These are phyloP conservation scores for Watsonalla cultraria DNA, from an alignment of 2,888 invertebrate species.

Conservation along the genomic window DNA sequence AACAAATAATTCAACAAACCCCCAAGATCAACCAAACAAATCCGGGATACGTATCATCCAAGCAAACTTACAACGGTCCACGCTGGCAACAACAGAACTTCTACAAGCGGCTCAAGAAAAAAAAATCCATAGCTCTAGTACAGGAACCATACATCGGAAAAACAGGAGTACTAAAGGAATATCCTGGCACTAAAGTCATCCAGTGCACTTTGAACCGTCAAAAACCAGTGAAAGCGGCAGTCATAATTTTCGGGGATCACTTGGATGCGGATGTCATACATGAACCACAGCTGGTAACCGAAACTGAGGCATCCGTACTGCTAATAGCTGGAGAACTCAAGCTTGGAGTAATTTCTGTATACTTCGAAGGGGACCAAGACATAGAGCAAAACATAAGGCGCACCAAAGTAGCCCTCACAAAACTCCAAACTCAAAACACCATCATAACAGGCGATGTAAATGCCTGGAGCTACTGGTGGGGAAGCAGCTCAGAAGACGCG, in stretches of 20 bases:
- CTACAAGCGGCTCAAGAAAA: slow-evolving; percentile 10
- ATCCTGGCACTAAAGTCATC: slow-evolving; percentile 14
- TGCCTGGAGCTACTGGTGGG: background rate
- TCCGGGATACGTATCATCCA: slow-evolving; percentile 4
- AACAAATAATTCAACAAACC: slow-evolving; percentile 14
- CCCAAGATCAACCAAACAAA: background rate
- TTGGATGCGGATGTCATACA: slow-evolving; percentile 14
- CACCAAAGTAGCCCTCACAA: background rate
- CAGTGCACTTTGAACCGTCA: slow-evolving; percentile 19
- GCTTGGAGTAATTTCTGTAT: slow-evolving; percentile 16
- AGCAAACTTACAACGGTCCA: too few relatives aligned
- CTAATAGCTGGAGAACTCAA: slow-evolving; percentile 5
- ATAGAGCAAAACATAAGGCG: slow-evolving; percentile 8
- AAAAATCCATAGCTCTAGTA: slow-evolving; percentile 11
- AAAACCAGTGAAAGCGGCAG: slow-evolving; percentile 21
- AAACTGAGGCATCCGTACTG: slow-evolving; percentile 15
- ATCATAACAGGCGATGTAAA: slow-evolving; percentile 2
- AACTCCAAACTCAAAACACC: background rate
- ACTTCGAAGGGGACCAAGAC: slow-evolving; percentile 15
- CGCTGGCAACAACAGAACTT: slow-evolving; percentile 16
- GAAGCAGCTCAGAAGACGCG: background rate
- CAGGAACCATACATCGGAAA: slow-evolving; percentile 30
- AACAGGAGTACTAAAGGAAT: slow-evolving; percentile 10
- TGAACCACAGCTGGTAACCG: slow-evolving; percentile 18
- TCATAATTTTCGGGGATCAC: slow-evolving; percentile 14